phyloP scores from a whole-genome alignment of 2,888 invertebrate genomes.

The Melangyna quadrimaculata region DNA sequence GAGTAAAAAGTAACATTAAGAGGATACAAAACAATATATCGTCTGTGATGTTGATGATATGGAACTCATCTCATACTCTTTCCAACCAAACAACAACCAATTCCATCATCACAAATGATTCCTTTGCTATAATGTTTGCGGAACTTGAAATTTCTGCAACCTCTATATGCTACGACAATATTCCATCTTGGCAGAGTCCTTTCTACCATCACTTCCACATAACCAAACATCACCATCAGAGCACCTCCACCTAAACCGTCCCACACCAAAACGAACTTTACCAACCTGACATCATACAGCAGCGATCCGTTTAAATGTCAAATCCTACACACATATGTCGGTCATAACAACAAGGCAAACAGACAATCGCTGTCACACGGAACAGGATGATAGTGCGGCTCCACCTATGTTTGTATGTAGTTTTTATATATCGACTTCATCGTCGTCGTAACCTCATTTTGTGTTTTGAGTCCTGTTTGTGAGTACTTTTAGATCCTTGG shows the following conservation, averaged over 20 bases:
- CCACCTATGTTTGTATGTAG: constrained; percentile 15
- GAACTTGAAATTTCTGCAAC: constrained; percentile 46
- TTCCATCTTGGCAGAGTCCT: neutral
- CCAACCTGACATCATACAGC: constrained; percentile 53
- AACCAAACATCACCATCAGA: neutral
- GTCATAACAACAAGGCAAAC: constrained; percentile 71
- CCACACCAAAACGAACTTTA: neutral
- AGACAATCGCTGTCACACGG: constrained; percentile 67
- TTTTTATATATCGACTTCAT: neutral
- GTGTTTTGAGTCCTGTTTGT: constrained; percentile 41
- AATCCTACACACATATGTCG: constrained; percentile 69
- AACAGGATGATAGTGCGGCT: constrained; percentile 63
- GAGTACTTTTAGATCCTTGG: constrained; percentile 24
- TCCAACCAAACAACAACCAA: constrained; percentile 14
- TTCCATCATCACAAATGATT: constrained; percentile 57
- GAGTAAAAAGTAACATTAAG: constrained; percentile 41
- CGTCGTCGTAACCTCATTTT: constrained; percentile 56
- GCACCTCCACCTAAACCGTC: neutral
- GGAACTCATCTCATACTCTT: neutral
- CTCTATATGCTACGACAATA: constrained; percentile 21
- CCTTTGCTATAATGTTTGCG: constrained; percentile 50
- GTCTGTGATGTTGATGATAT: neutral
- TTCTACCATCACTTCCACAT: neutral
- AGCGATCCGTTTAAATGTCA: constrained; percentile 70
- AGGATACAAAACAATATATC: constrained; percentile 26